Percentiles rank a stretch among this genome's conserved stretches.
Evolutionary conservation across 2,797 vertebrate genomes (phyloP).

Genomic region (Bryconaethiops microstoma): DNA sequence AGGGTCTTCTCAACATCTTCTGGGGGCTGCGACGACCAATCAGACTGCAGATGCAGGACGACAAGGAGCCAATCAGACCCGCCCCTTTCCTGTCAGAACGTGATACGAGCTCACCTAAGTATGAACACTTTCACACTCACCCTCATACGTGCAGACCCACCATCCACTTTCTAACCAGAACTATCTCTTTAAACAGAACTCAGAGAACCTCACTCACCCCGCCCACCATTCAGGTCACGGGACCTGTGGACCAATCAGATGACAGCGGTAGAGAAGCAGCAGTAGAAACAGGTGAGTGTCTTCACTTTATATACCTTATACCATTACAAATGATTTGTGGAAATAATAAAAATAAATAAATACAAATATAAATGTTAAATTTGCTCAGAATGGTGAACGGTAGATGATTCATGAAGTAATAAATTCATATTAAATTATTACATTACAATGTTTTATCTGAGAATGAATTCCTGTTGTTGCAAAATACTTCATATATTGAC

Average conservation of each 20-base stretch:
- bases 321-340: too few relatives aligned
- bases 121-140: background rate
- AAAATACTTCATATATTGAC: too few relatives aligned
- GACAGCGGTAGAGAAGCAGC: constrained; percentile 56
- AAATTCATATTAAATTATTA: background rate
- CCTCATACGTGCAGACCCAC: too few relatives aligned
- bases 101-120: constrained; percentile 9
- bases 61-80: constrained; percentile 88
- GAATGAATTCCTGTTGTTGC: too few relatives aligned
- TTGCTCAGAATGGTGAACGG: too few relatives aligned
- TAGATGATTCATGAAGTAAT: background rate
- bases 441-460: too few relatives aligned
- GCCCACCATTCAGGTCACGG: constrained; percentile 81
- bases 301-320: too few relatives aligned
- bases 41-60: constrained; percentile 97
- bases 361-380: too few relatives aligned
- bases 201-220: constrained; percentile 73
- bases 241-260: constrained; percentile 60
- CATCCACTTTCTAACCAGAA: background rate
- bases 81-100: constrained; percentile 84
- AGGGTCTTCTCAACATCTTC: constrained; percentile 95
- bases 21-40: constrained; percentile 96
- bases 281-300: constrained; percentile 63
- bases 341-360: too few relatives aligned
- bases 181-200: background rate